Conservation (phyloP, 2,888 invertebrate species). For the Urechis unicinctus region DNA sequence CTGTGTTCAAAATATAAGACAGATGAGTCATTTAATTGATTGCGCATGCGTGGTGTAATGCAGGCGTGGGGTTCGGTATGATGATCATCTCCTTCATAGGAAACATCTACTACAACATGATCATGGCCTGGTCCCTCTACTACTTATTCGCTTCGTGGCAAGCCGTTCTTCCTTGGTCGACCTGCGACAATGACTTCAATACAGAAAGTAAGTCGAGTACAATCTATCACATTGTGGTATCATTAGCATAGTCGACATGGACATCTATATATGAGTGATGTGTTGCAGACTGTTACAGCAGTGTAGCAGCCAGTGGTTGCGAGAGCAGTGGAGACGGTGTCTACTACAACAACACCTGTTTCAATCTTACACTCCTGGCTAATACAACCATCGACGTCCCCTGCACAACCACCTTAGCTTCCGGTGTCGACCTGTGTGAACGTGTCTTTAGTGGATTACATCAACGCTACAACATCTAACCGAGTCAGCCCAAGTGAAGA, state of each 20-base stretch:
- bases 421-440: background rate
- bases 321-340: too few relatives aligned
- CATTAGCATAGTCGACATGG: too few relatives aligned
- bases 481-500: constrained; percentile 19
- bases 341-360: constrained; percentile 21
- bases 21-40: too few relatives aligned
- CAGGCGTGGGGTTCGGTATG: constrained; percentile 57
- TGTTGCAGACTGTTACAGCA: constrained; percentile 21
- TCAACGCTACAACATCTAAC: background rate
- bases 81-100: constrained; percentile 65
- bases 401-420: too few relatives aligned
- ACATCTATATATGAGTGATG: too few relatives aligned
- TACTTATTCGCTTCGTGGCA: constrained; percentile 68
- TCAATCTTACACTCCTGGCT: constrained; percentile 14
- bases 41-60: too few relatives aligned
- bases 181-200: constrained; percentile 52
- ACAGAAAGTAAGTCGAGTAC: constrained; percentile 19
- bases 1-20: too few relatives aligned
- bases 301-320: constrained; percentile 13
- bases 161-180: constrained; percentile 63
- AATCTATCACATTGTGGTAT: too few relatives aligned
- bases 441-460: constrained; percentile 1
- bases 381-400: too few relatives aligned
- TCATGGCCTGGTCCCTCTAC: constrained; percentile 71
- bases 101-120: constrained; percentile 73